Evolutionary conservation across 2,113 vertebrate species (phyloP), one percentile per base, ranked within the genome.

Genomic region (Rhadina sibilatrix): DNA sequence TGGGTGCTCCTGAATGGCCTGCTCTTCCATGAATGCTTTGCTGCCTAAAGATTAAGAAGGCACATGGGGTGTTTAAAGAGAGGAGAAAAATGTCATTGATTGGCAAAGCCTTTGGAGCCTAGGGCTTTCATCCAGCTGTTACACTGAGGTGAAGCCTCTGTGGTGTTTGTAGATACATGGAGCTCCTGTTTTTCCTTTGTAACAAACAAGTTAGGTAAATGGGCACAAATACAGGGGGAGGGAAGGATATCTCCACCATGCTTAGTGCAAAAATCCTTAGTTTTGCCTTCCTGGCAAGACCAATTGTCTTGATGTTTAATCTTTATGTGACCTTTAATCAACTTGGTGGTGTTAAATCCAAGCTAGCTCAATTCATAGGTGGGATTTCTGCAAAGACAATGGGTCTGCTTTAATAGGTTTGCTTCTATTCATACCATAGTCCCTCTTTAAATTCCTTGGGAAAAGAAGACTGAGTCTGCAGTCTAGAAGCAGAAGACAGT

Each of bases 31-130:
- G 64, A 83, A 57, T 27, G 37, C n/a, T 61, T 82, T 89, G 65
- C 91, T 94, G 83, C 91, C 81, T 79, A 59, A 87, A 93, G 80
- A 92, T 87, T 76, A 79, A 81, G 69, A 92, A 91, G 75, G 77
- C 84, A 91, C 76, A 46, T 13, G 57, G 66, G 35, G 37, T 74
- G 20, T 90, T 83, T 78, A 86, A 92, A 86, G 68, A 90, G 71
- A 95, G 42, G 50, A 89, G 79, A 83, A 93, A 93, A 87, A 87
- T 38, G 64, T 24, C 72, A n/a, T 86, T 81, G 92, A 90, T 64
- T 90, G 92, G 60, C 44, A 89, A 83, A 90, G 71, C 25, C 33
- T 94, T 75, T 6, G 3, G 56, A 83, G 68, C 83, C 83, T 44
- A 56, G 37, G 47, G 71, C 79, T 93, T 86, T 85, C 60, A 88